phyloP scores from a whole-genome alignment of 2,797 vertebrate genomes.

The Fistularia commersonii region DNA sequence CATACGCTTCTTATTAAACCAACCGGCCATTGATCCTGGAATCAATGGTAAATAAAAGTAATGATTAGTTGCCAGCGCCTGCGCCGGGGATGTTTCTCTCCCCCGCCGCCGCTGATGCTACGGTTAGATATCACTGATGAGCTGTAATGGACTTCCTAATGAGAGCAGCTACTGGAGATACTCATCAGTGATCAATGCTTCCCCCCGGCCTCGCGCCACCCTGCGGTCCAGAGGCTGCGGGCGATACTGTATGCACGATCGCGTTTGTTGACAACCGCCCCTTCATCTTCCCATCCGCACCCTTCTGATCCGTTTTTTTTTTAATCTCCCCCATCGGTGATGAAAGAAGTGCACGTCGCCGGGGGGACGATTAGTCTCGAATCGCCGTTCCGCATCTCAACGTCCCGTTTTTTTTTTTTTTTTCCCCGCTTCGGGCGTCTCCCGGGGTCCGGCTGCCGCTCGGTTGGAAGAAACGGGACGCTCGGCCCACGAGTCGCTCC shows the following conservation, averaged over 20 bases:
- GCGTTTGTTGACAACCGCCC: constrained; percentile 7
- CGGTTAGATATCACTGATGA: constrained; percentile 45
- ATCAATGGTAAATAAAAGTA: not conserved
- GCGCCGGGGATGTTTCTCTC: constrained; percentile 7
- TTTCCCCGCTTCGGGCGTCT: constrained; percentile 25
- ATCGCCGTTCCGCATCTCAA: constrained; percentile 44
- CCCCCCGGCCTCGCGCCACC: constrained; percentile 14
- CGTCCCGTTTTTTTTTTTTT: constrained; percentile 45
- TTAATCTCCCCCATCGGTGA: constrained; percentile 60
- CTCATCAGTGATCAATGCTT: constrained; percentile 63
- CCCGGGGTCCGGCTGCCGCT: not conserved
- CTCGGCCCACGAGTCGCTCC: too few species aligned
- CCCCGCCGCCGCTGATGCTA: constrained; percentile 26
- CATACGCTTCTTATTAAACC: too few species aligned
- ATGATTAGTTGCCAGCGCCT: not conserved
- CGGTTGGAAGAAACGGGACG: not conserved
- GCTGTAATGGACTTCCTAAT: constrained; percentile 55
- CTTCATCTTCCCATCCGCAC: not conserved
- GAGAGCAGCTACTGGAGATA: constrained; percentile 51
- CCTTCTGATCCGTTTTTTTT: constrained; percentile 6
- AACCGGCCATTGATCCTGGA: not conserved
- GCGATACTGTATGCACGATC: constrained; percentile 3
- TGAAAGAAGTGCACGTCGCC: constrained; percentile 47
- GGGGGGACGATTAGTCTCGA: constrained; percentile 66
- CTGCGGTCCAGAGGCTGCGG: constrained; percentile 9